Evolutionary conservation across 2,797 vertebrate genomes (phyloP), one percentile per base, ranked within the genome.

Genomic region (Carapus acus): DNA sequence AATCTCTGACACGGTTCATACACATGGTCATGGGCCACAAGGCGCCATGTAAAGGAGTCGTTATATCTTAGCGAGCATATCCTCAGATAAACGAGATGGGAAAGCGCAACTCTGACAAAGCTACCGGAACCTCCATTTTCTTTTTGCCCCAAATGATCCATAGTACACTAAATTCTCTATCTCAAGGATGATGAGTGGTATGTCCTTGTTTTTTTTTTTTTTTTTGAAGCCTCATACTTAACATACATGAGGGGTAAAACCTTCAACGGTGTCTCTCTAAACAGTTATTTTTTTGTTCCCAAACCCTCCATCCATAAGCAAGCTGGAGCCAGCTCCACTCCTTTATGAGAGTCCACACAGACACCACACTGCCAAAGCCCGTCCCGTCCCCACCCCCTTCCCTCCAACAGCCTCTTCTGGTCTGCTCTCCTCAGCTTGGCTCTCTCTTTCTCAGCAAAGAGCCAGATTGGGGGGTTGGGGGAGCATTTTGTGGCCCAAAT

Each of bases 401-500:
- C 73, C 72, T 62, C 63, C 63, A 78, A 73, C 74, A 82, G 68
- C 76, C 73, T 77, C 83, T 69, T 82, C 78, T 78, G 62, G 78
- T 77, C 58, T 52, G 67, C 67, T 72, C 73, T 70, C 67, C 75
- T 67, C 74, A 58, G 69, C 66, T 75, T 77, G 67, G 76, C 74
- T 79, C 77, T 77, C 66, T 62, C 76, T 76, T 80, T 88, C 85
- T 85, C 83, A 87, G 82, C 79, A 82, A 84, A 83, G 78, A 87
- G 83, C 80, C 80, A 84, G 84, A 81, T 86, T 85, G 87, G 88
- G n/a, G 89, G 85, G 88, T 77, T 82, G 85, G 86, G 86, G 31
- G 68, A 81, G 80, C 78, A 80, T 87, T 88, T 87, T 89, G 87
- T 87, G 87, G 85, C 71, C 86, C 86, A 88, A 88, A 90, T 90